Evolutionary conservation across 1,140 invertebrate species (phyloP), one percentile per base, ranked within the genome.

Genomic region (Adoxophyes honmai): DNA sequence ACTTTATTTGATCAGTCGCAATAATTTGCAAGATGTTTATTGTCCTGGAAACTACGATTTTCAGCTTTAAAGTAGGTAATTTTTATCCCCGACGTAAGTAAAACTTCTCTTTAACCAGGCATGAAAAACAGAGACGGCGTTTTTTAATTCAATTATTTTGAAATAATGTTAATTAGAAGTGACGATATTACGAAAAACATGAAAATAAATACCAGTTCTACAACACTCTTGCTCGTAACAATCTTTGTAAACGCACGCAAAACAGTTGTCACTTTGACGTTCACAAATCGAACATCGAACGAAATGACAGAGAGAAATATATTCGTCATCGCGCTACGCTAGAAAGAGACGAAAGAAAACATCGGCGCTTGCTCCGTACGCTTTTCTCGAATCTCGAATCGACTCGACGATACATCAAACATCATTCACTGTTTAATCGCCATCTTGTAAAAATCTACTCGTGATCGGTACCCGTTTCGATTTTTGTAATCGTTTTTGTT

Each of bases 371-470:
- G 39, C 59, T 28, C 21, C 21, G 21, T 28, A 28, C 21, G 21
- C 21, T 28, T 28, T 28, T 6, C 21, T 52, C 57, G 57, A n/a
- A n/a, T n/a, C n/a, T 48, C 35, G 52, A 21, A 28, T 59, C 55
- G 66, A 44, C 68, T 82, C 78, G 80, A 80, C 81, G 67, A 59
- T 73, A 70, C 57, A 73, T 67, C n/a, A n/a, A n/a, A n/a, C n/a
- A n/a, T 77, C 28, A 10, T 28, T 8, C 51, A 11, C 21, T 28
- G 21, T 28, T 28, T 72, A 68, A 73, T 77, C 83, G 81, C 81
- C 83, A 86, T 86, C 60, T 86, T 84, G 81, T 76, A 60, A 68
- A 65, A 38, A 55, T 52, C 37, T 56, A 60, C 62, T 72, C 67
- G 70, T 73, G 70, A 70, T 72, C 71, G 51, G 10, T 13, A 9